phyloP scores from a whole-genome alignment of 2,797 vertebrate genomes.

The Leptoclinus maculatus region DNA sequence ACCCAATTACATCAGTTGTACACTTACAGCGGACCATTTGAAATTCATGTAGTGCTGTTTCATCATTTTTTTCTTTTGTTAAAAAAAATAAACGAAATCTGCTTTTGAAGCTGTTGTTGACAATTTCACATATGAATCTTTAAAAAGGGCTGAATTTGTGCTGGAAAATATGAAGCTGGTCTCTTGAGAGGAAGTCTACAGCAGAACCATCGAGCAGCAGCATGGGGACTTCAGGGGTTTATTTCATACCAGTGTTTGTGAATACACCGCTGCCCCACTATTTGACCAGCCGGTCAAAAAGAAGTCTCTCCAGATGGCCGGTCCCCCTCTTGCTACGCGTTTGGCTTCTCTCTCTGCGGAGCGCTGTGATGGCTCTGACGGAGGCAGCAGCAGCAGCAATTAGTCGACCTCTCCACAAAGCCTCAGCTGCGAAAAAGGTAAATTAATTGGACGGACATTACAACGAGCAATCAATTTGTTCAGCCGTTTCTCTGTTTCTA shows the following conservation, averaged over 20 bases:
- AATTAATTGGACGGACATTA: conserved; percentile 67
- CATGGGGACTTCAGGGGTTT: not conserved
- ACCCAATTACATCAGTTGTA: conserved; percentile 5
- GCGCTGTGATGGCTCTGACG: conserved; percentile 37
- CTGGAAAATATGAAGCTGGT: not conserved
- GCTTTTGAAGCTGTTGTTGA: not conserved
- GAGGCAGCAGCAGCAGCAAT: conserved; percentile 38
- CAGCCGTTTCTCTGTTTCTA: conserved; percentile 10
- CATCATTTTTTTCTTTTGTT: not conserved
- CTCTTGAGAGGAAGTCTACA: not conserved
- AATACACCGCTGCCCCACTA: not conserved
- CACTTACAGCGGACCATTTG: not conserved
- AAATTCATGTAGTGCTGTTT: not conserved
- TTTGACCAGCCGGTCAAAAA: conserved; percentile 8
- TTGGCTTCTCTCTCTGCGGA: conserved; percentile 25
- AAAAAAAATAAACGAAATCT: not conserved
- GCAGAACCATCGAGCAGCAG: not conserved
- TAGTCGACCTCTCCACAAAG: conserved; percentile 50
- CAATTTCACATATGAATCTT: not conserved
- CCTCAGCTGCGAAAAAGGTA: conserved; percentile 66
- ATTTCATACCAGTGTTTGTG: conserved; percentile 2
- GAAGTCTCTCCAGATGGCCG: conserved; percentile 34
- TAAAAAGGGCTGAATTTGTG: not conserved
- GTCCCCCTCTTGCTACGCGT: conserved; percentile 28
- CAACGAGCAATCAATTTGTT: conserved; percentile 64